A percentile compares a stretch with the other conserved stretches of the same genome.
These are phyloP conservation scores for Achatina immaculata DNA, from an alignment of 1,140 invertebrate species.

Conservation along the genomic window DNA sequence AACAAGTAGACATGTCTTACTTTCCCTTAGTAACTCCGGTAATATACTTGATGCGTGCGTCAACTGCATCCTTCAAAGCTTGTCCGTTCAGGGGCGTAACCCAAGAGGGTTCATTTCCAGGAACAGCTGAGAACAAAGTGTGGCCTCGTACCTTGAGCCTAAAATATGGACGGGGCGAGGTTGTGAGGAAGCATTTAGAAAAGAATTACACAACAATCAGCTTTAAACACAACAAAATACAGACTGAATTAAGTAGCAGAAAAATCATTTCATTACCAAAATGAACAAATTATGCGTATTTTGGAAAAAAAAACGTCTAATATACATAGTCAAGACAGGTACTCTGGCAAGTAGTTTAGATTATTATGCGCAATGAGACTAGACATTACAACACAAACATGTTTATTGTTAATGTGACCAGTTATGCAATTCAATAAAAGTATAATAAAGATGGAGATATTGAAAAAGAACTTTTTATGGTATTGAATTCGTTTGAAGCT, in stretches of 20 bases:
- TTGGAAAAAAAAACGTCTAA: not conserved
- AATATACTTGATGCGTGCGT: constrained; percentile 49
- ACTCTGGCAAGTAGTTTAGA: not conserved
- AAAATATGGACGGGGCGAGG: constrained; percentile 1
- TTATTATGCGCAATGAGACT: too few species aligned
- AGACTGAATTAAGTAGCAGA: not conserved
- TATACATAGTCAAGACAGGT: not conserved
- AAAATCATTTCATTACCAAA: not conserved
- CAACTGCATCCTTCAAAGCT: constrained; percentile 42
- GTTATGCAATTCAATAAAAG: too few species aligned
- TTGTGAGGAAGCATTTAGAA: not conserved
- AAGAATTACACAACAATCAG: not conserved
- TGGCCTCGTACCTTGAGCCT: constrained; percentile 58
- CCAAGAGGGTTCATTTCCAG: constrained; percentile 45
- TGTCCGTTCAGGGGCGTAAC: constrained; percentile 39
- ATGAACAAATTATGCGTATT: not conserved
- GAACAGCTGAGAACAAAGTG: constrained; percentile 54
- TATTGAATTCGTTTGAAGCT: too few species aligned
- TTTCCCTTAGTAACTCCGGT: constrained; percentile 47
- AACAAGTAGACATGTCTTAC: too few species aligned
- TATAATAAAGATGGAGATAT: too few species aligned
- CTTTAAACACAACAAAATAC: not conserved
- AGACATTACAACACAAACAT: too few species aligned
- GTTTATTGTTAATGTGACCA: too few species aligned
- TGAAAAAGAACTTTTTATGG: too few species aligned